Evolutionary conservation across 2,797 vertebrate species (phyloP).

Genomic region (Aulostomus chinensis): DNA sequence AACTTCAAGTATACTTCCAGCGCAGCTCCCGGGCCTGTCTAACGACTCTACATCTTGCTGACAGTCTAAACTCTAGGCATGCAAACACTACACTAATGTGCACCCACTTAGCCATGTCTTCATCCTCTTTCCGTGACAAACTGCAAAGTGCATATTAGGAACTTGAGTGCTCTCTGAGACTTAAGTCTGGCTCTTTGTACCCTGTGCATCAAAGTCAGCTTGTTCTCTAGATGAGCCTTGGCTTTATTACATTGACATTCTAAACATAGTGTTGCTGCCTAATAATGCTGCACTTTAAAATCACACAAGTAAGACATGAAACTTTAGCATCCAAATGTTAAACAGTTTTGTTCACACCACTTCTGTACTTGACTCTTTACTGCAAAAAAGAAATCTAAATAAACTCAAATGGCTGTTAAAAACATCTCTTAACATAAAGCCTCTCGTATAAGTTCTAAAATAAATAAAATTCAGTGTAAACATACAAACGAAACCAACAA

Average conservation of each 20-base stretch:
- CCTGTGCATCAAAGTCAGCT: conserved; percentile 48
- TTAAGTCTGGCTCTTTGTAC: conserved; percentile 54
- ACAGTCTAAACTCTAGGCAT: conserved; percentile 71
- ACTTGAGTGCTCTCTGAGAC: conserved; percentile 52
- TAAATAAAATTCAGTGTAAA: conserved; percentile 53
- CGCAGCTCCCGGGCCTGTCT: conserved; percentile 62
- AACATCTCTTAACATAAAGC: conserved; percentile 48
- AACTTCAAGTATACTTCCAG: conserved; percentile 81
- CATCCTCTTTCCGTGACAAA: conserved; percentile 42
- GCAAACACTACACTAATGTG: conserved; percentile 62
- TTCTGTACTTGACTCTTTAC: conserved; percentile 27
- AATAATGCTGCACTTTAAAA: conserved; percentile 47
- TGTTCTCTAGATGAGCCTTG: conserved; percentile 53
- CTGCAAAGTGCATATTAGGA: conserved; percentile 69
- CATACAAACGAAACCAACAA: conserved; percentile 55
- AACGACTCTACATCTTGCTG: conserved; percentile 51
- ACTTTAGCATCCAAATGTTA: conserved; percentile 47
- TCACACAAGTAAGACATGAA: conserved; percentile 54
- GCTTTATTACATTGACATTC: conserved; percentile 58
- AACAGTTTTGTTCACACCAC: conserved; percentile 24
- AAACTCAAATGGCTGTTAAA: conserved; percentile 57
- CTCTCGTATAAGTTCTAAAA: conserved; percentile 58
- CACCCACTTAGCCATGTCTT: conserved; percentile 34
- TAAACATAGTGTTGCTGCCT: conserved; percentile 42
- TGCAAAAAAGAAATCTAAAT: conserved; percentile 43